A percentile compares a stretch with the other conserved stretches of the same genome.
Conservation (phyloP, 1,140 invertebrate genomes). For the Carposina sasakii region DNA sequence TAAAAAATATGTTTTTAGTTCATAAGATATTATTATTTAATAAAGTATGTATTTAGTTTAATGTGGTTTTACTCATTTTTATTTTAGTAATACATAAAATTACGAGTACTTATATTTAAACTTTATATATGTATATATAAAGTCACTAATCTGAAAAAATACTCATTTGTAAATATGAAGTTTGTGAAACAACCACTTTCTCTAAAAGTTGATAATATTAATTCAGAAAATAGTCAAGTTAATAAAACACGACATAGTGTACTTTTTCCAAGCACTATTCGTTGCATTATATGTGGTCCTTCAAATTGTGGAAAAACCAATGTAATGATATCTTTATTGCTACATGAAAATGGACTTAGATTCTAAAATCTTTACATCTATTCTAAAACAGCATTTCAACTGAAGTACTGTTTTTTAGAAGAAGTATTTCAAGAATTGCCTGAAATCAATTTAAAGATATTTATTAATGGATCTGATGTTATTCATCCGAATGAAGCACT, state of each 20-base stretch:
- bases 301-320: constrained; percentile 48
- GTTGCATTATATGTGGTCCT: constrained; percentile 32
- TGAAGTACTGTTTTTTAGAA: constrained; percentile 34
- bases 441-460: constrained; percentile 16
- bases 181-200: constrained; percentile 19
- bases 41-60: too few species aligned
- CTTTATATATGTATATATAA: too few species aligned
- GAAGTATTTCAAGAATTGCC: constrained; percentile 24
- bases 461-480: constrained; percentile 19
- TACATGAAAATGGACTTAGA: constrained; percentile 39
- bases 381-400: constrained; percentile 35
- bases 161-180: too few species aligned
- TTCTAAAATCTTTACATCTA: constrained; percentile 45
- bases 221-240: constrained; percentile 12
- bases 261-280: constrained; percentile 34
- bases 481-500: constrained; percentile 11
- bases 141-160: too few species aligned
- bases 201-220: constrained; percentile 18
- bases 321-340: constrained; percentile 37
- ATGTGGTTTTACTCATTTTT: too few species aligned
- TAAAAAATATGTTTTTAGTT: too few species aligned
- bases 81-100: too few species aligned
- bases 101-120: too few species aligned
- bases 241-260: constrained; percentile 28
- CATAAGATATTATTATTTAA: too few species aligned